phyloP scores from a whole-genome alignment of 2,888 invertebrate genomes.

The Dyspetes luteomarginatus region DNA sequence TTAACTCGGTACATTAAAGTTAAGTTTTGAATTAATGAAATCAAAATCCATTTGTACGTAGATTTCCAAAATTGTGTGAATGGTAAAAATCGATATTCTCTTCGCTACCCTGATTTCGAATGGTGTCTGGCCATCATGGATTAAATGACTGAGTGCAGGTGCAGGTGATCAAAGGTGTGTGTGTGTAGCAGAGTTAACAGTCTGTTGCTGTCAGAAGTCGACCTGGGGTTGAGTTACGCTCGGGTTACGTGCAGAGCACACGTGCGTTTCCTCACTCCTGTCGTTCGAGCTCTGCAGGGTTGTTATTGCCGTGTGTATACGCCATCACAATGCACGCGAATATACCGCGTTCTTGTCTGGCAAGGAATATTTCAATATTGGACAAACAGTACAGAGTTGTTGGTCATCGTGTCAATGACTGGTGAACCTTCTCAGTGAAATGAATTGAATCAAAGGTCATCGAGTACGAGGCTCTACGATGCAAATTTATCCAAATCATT shows the following conservation, averaged over 20 bases:
- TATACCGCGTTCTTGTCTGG: slow-evolving; percentile 9
- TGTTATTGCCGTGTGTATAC: not conserved
- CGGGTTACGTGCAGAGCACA: slow-evolving; percentile 46
- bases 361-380: not conserved
- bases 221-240: slow-evolving; percentile 38
- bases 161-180: slow-evolving; percentile 50
- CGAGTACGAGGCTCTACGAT: too few species aligned
- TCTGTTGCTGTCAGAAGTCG: slow-evolving; percentile 42
- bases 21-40: not conserved
- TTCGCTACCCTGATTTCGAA: not conserved
- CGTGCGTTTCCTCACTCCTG: slow-evolving; percentile 27
- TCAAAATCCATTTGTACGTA: not conserved
- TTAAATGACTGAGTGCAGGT: slow-evolving; percentile 34
- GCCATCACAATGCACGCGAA: not conserved
- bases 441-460: too few species aligned
- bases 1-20: too few species aligned
- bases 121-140: not conserved
- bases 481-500: too few species aligned
- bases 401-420: not conserved
- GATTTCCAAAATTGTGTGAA: not conserved
- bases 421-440: too few species aligned
- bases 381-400: not conserved
- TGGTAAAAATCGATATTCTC: not conserved
- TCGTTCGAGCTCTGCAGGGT: slow-evolving; percentile 19
- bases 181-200: slow-evolving; percentile 15